phyloP scores from a whole-genome alignment of 2,888 invertebrate species.

The Agrilus biguttatus region DNA sequence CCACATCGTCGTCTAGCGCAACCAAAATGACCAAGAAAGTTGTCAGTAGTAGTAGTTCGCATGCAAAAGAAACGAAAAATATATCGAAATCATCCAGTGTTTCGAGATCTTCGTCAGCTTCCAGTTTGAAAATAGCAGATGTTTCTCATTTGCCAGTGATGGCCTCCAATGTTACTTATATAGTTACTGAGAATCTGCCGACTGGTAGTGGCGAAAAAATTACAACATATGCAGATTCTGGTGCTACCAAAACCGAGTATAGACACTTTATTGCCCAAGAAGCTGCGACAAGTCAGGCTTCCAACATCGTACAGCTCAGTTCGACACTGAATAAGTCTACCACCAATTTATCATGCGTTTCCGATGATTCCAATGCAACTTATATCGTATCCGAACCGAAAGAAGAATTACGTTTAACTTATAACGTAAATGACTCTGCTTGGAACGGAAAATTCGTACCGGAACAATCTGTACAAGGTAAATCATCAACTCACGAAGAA shows the following conservation, averaged over 20 bases:
- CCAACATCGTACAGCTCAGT: constrained; percentile 26
- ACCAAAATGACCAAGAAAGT: constrained; percentile 14
- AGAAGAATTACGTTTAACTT: constrained; percentile 24
- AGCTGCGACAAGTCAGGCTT: constrained; percentile 14
- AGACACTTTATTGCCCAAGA: constrained; percentile 25
- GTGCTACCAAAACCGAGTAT: constrained; percentile 27
- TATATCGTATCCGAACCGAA: constrained; percentile 30
- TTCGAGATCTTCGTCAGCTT: constrained; percentile 25
- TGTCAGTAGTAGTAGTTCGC: constrained; percentile 5
- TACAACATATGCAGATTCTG: constrained; percentile 24
- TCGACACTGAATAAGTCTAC: constrained; percentile 25
- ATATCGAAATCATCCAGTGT: constrained; percentile 13
- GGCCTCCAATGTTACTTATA: constrained; percentile 23
- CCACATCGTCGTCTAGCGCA: constrained; percentile 11
- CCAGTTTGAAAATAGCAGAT: constrained; percentile 28
- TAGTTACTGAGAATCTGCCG: constrained; percentile 27
- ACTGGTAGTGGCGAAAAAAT: constrained; percentile 28
- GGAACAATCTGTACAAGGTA: constrained; percentile 21
- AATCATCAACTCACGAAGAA: constrained; percentile 15
- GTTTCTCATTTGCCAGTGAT: constrained; percentile 28
- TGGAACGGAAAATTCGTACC: constrained; percentile 36
- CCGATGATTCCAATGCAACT: constrained; percentile 22
- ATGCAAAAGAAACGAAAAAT: constrained; percentile 8
- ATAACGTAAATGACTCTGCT: constrained; percentile 30
- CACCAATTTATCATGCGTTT: constrained; percentile 20